Evolutionary conservation across 2,797 vertebrate species (phyloP), one percentile per base, ranked within the genome.

Genomic region (Astyanax mexicanus): DNA sequence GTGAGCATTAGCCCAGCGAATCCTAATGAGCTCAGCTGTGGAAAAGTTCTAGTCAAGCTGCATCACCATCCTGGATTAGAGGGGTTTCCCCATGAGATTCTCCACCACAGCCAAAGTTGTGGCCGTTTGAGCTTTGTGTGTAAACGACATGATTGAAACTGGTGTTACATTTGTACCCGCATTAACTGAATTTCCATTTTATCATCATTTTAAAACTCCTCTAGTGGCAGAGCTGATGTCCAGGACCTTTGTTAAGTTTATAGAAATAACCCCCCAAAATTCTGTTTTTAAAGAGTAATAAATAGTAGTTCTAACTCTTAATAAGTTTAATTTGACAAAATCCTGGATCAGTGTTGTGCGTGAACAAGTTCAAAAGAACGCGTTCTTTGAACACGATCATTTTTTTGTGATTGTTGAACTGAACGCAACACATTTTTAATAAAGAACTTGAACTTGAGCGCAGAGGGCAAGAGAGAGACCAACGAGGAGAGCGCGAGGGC

Each of bases 1-100:
- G 42, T 42, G 65, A 80, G 69, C 68, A 67, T 74, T 62, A 51
- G 78, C 75, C 45, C 61, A 45, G 37, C n/a, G 11, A 27, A 15
- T 55, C 52, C 52, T 55, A 25, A 67, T 76, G 69, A 81, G 79
- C 67, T 69, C 71, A 54, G 75, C 57, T 69, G 65, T 83, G 79
- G 77, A 65, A 76, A 83, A 78, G 65, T 72, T 80, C 57, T 67
- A 58, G 68, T 68, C 67, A 78, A 44, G 47, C 29, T 17, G 17
- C 47, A 70, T 60, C 72, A 54, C 40, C 13, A 29, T 19, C 15
- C 13, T 58, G 32, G 44, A 66, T 78, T 73, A 60, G 60, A n/a
- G 76, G 79, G 75, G 64, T 60, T 80, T 78, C 67, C 69, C 75
- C 74, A 11, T 17, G 8, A 68, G 69, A 61, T 68, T 73, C 67